A percentile compares a stretch with the other conserved stretches of the same genome.
Conservation (phyloP, 2,797 vertebrate genomes). For the Acanthornis magna region DNA sequence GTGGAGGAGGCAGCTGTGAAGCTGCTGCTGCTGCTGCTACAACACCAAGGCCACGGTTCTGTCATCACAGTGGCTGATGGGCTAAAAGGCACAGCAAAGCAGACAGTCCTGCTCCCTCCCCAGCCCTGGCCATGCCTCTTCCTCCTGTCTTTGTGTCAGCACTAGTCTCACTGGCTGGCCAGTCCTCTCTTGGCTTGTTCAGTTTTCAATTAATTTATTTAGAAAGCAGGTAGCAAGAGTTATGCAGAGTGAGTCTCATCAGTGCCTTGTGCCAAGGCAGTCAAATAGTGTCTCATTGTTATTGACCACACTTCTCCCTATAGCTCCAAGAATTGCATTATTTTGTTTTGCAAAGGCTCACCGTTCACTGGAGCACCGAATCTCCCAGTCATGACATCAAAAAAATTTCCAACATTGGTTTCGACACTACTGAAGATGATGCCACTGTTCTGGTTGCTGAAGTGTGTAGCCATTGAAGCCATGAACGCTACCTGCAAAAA, state of each 20-base stretch:
- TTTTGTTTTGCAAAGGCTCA: conserved; percentile 49
- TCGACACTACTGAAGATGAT: conserved; percentile 85
- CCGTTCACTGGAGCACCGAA: conserved; percentile 82
- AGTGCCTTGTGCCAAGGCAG: background rate
- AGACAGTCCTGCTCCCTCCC: background rate
- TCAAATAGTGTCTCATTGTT: background rate
- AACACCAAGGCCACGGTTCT: background rate
- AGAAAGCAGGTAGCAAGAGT: background rate
- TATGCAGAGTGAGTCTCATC: background rate
- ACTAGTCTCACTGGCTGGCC: background rate
- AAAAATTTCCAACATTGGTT: conserved; percentile 82
- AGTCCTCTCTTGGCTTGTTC: background rate
- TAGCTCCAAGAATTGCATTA: background rate
- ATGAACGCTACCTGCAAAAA: conserved; percentile 80
- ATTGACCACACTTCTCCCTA: background rate
- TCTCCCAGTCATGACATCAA: conserved; percentile 83
- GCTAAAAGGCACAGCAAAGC: background rate
- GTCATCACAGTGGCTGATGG: background rate
- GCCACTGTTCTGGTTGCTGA: conserved; percentile 84
- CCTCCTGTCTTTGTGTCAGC: background rate
- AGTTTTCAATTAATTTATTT: background rate
- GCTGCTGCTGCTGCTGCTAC: background rate
- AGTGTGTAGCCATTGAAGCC: conserved; percentile 85
- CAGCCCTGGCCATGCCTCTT: background rate
- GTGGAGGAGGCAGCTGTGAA: background rate